These are phyloP conservation scores for Phylloscopus whistleri DNA, from an alignment of 2,113 vertebrate genomes.

Conservation along the genomic window DNA sequence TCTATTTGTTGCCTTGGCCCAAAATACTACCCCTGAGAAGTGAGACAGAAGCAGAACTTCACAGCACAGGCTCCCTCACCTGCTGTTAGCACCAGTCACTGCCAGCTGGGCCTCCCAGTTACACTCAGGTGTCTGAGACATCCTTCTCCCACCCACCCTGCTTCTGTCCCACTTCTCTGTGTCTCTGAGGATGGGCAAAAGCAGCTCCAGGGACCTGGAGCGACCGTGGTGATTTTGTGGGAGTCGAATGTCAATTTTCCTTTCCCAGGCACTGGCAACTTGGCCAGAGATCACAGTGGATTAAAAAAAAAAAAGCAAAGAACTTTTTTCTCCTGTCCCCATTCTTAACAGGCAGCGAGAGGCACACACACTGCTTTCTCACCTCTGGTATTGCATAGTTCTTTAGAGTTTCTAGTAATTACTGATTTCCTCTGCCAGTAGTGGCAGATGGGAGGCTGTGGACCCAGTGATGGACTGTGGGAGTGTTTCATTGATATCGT, in stretches of 20 bases:
- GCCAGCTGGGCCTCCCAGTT: neutral
- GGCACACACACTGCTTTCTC: neutral
- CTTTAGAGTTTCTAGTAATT: neutral
- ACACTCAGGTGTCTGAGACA: neutral
- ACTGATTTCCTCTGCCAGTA: neutral
- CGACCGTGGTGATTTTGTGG: rapidly evolving
- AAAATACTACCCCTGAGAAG: neutral
- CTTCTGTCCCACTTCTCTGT: neutral
- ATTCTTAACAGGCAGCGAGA: neutral
- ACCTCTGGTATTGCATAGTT: neutral
- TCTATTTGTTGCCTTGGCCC: neutral
- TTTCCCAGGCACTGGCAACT: neutral
- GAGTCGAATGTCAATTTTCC: neutral
- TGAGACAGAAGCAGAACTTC: neutral
- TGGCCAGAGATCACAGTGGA: neutral
- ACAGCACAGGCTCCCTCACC: neutral
- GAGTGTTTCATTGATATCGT: neutral
- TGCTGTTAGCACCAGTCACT: neutral
- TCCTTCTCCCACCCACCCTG: neutral
- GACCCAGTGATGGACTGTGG: neutral
- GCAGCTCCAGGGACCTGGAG: neutral
- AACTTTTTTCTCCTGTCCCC: neutral
- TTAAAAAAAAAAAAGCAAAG: neutral
- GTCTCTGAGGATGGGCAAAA: neutral
- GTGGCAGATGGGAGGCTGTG: neutral